Evolutionary conservation across 2,888 invertebrate species (phyloP).

Genomic region (Harmothoe impar): DNA sequence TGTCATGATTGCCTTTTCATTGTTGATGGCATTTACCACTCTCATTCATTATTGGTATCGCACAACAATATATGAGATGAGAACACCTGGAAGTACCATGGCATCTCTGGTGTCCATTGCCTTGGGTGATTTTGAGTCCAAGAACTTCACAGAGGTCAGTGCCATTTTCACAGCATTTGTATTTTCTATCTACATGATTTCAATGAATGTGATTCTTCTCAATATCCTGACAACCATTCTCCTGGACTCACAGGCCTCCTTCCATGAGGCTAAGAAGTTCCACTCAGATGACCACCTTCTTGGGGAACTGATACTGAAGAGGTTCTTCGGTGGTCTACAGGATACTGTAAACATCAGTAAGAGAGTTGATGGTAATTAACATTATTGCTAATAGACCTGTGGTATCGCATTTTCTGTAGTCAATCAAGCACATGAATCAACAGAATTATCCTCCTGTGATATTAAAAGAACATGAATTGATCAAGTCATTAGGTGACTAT

Average conservation of each 20-base stretch:
- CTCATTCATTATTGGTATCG: constrained; percentile 3
- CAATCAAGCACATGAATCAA: no score
- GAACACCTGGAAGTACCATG: background rate
- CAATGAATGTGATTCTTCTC: constrained; percentile 28
- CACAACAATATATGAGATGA: background rate
- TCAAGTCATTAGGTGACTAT: no score
- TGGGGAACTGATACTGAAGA: background rate
- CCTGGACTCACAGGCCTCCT: background rate
- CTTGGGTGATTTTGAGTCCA: constrained; percentile 26
- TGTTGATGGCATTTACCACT: constrained; percentile 40
- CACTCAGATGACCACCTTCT: background rate
- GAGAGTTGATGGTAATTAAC: no score
- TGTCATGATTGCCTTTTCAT: background rate
- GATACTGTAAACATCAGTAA: no score
- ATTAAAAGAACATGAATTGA: no score
- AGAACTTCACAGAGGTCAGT: background rate
- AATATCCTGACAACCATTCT: constrained; percentile 38
- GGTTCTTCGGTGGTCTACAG: background rate
- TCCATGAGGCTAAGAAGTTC: background rate
- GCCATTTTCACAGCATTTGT: background rate
- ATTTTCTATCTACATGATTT: constrained; percentile 25
- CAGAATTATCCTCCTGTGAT: no score
- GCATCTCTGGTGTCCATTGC: constrained; percentile 9
- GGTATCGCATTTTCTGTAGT: no score
- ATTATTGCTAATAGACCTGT: no score